Conservation (phyloP, 2,797 vertebrate genomes). For the Chelon labrosus region DNA sequence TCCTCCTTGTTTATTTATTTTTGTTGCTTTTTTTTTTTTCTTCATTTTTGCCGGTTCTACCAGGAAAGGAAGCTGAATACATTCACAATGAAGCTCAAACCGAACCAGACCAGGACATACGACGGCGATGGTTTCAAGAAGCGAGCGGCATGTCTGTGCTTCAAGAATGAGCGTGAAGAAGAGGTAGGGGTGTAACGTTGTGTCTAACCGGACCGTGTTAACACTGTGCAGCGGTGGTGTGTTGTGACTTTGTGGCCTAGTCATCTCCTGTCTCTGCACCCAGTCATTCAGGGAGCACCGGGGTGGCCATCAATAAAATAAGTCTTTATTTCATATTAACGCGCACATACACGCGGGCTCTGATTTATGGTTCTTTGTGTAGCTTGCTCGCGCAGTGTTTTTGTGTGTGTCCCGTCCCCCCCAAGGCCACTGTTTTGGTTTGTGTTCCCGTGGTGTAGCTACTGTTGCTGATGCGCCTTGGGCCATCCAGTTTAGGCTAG, state of each 20-base stretch:
- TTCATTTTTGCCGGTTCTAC: slow-evolving; percentile 35
- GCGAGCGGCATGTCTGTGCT: slow-evolving; percentile 94
- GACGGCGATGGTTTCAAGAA: slow-evolving; percentile 96
- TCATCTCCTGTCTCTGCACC: slow-evolving; percentile 15
- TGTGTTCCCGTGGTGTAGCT: slow-evolving; percentile 13
- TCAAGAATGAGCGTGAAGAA: slow-evolving; percentile 94
- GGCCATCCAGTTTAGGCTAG: slow-evolving; percentile 85
- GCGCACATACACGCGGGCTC: background rate
- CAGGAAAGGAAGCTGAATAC: background rate
- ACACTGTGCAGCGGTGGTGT: slow-evolving; percentile 7
- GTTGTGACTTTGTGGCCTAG: slow-evolving; percentile 59
- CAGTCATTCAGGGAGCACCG: slow-evolving; percentile 47
- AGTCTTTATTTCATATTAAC: background rate
- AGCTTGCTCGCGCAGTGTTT: background rate
- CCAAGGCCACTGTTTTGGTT: slow-evolving; percentile 23
- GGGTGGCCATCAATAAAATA: background rate
- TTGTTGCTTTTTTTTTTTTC: too few relatives aligned
- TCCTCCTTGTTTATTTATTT: too few relatives aligned
- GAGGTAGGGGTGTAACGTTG: slow-evolving; percentile 82
- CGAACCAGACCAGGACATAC: slow-evolving; percentile 97
- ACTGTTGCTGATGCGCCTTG: slow-evolving; percentile 49
- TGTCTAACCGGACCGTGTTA: background rate
- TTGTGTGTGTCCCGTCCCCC: background rate
- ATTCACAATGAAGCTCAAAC: slow-evolving; percentile 95
- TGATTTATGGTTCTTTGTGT: background rate